Conservation (phyloP, 2,888 invertebrate genomes). For the Hydrotaea cyrtoneurina region DNA sequence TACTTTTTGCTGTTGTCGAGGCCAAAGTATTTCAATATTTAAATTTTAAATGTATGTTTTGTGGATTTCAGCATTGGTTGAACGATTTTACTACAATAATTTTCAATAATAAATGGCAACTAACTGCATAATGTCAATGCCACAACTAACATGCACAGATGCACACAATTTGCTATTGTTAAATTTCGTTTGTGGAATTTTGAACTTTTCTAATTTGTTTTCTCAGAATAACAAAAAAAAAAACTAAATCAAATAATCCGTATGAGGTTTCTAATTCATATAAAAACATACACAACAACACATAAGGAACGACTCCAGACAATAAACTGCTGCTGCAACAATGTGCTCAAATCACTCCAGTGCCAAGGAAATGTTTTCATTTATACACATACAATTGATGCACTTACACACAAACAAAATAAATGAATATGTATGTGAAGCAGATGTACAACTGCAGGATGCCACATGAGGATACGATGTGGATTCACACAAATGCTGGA, state of each 20-base stretch:
- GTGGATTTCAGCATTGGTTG: background rate
- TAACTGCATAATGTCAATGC: conserved; percentile 26
- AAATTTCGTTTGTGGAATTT: conserved; percentile 33
- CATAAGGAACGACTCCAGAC: background rate
- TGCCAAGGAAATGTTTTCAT: background rate
- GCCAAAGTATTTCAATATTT: too few relatives aligned
- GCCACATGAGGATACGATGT: background rate
- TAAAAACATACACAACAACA: background rate
- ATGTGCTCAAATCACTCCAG: background rate
- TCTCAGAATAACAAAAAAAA: conserved; percentile 6
- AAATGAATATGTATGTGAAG: background rate
- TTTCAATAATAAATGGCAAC: background rate
- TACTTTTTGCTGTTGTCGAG: too few relatives aligned
- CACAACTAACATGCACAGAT: conserved; percentile 20
- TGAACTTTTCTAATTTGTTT: conserved; percentile 65
- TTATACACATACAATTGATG: background rate
- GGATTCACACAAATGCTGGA: background rate
- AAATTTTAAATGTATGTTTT: too few relatives aligned
- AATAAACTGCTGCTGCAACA: background rate
- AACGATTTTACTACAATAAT: background rate
- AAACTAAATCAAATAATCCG: conserved; percentile 62
- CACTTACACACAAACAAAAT: background rate
- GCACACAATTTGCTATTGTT: background rate
- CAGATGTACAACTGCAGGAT: background rate
- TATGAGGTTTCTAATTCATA: conserved; percentile 52